These are phyloP conservation scores for Cetoscarus ocellatus DNA, from an alignment of 2,797 vertebrate species.

Conservation along the genomic window DNA sequence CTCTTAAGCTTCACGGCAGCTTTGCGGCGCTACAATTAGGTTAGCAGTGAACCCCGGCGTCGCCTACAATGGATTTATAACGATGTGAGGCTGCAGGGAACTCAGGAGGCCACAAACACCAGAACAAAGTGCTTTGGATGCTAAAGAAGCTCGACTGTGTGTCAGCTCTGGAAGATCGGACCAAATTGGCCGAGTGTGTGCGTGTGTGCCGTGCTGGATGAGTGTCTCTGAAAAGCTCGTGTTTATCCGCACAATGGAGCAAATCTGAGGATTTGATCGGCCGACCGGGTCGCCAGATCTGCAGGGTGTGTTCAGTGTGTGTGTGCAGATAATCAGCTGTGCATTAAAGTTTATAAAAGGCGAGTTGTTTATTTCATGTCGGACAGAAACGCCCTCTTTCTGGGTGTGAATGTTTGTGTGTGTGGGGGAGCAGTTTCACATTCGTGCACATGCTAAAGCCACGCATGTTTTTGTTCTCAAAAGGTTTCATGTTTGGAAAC, in stretches of 20 bases:
- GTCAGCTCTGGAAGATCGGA: slow-evolving; percentile 74
- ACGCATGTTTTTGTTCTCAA: neutral
- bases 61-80: slow-evolving; percentile 54
- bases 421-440: no score
- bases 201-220: slow-evolving; percentile 37
- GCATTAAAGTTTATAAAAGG: slow-evolving; percentile 48
- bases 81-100: slow-evolving; percentile 43
- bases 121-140: slow-evolving; percentile 49
- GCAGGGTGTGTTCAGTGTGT: slow-evolving; percentile 48
- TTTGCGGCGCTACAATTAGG: slow-evolving; percentile 50
- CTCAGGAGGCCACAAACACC: slow-evolving; percentile 41
- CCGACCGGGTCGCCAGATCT: slow-evolving; percentile 64
- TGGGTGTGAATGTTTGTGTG: no score
- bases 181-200: slow-evolving; percentile 66
- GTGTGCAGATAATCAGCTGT: slow-evolving; percentile 33
- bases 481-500: slow-evolving; percentile 1
- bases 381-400: slow-evolving; percentile 15
- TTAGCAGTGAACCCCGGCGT: slow-evolving; percentile 37
- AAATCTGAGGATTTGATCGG: slow-evolving; percentile 82
- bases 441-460: neutral
- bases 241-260: slow-evolving; percentile 80
- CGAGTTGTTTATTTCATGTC: slow-evolving; percentile 46
- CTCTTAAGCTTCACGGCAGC: slow-evolving; percentile 29
- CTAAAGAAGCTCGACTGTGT: slow-evolving; percentile 42
- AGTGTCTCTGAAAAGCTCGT: slow-evolving; percentile 65